Conservation (phyloP, 2,797 vertebrate species). For the Enteromius anoplus region DNA sequence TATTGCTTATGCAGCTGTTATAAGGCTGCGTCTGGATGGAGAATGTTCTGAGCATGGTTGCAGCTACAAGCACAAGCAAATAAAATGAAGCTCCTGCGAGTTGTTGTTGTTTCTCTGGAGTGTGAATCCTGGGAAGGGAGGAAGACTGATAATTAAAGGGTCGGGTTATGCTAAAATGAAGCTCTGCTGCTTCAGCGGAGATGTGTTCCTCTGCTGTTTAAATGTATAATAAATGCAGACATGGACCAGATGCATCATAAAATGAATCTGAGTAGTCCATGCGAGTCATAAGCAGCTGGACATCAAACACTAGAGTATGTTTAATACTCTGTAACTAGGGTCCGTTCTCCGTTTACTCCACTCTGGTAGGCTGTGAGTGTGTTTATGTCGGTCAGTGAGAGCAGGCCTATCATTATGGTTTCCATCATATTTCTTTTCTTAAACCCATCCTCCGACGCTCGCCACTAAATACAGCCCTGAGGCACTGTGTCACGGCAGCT, state of each 20-base stretch:
- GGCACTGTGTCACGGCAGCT: conserved; percentile 1
- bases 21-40: conserved; percentile 52
- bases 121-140: not conserved
- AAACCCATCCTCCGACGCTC: conserved; percentile 24
- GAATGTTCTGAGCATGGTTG: conserved; percentile 67
- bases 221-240: not conserved
- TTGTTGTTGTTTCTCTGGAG: not conserved
- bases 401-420: conserved; percentile 42
- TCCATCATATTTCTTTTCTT: conserved; percentile 34
- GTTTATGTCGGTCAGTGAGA: conserved; percentile 3
- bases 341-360: not conserved
- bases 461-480: not conserved
- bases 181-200: not conserved
- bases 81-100: conserved; percentile 74
- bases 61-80: conserved; percentile 67
- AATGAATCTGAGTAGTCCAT: not conserved
- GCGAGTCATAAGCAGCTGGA: too few relatives aligned
- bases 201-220: not conserved
- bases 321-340: not conserved
- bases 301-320: too few relatives aligned
- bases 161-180: not conserved
- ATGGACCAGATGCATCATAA: not conserved
- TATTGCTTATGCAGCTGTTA: conserved; percentile 74
- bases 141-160: not conserved
- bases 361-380: not conserved